These are phyloP conservation scores for Melanostoma mellinum DNA, from an alignment of 2,888 invertebrate genomes.

Conservation along the genomic window DNA sequence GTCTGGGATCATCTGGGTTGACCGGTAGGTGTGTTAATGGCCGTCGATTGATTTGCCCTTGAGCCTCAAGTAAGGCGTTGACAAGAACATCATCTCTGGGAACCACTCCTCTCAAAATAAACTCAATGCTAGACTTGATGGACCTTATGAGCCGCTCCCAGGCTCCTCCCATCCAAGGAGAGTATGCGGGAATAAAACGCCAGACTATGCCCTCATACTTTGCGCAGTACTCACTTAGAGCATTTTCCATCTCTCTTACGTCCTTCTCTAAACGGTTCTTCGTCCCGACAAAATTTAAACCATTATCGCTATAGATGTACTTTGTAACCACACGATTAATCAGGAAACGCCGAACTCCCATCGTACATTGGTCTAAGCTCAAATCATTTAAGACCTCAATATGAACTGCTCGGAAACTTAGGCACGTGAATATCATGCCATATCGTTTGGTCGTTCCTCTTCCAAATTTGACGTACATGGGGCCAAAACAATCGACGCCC, in stretches of 20 bases:
- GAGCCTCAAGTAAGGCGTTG: neutral
- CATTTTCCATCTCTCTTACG: neutral
- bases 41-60: neutral
- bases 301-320: constrained; percentile 33
- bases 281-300: constrained; percentile 21
- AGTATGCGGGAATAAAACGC: constrained; percentile 13
- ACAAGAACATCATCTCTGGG: constrained; percentile 28
- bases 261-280: neutral
- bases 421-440: constrained; percentile 33
- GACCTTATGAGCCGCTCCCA: constrained; percentile 13
- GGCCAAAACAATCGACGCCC: constrained; percentile 10
- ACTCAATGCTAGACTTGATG: neutral
- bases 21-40: too few species aligned
- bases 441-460: constrained; percentile 24
- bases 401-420: constrained; percentile 21
- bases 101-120: constrained; percentile 5
- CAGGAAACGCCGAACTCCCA: constrained; percentile 1
- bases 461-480: neutral
- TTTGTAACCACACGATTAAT: constrained; percentile 11
- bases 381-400: constrained; percentile 30
- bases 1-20: constrained; percentile 17
- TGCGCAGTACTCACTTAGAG: neutral
- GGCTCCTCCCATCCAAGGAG: constrained; percentile 16
- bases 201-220: constrained; percentile 11
- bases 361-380: constrained; percentile 16